Conservation (phyloP, 1,140 invertebrate genomes). For the Panagrolaimus sp. region DNA sequence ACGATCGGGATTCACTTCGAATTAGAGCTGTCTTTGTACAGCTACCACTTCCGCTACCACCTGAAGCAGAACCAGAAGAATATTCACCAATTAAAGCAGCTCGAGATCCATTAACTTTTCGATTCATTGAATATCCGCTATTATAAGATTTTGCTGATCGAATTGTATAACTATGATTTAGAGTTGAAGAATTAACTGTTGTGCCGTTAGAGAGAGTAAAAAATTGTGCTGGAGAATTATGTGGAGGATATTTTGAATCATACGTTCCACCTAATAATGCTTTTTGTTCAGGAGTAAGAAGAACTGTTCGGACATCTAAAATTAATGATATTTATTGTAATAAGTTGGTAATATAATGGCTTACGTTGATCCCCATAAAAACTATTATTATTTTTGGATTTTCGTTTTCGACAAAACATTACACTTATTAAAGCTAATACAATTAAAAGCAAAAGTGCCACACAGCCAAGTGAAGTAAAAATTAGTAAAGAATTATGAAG, state of each 20-base stretch:
- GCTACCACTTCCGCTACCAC: background rate
- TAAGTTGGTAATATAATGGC: background rate
- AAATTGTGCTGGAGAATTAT: constrained; percentile 4
- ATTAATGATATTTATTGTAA: background rate
- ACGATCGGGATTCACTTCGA: constrained; percentile 31
- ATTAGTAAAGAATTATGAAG: background rate
- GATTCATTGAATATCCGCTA: constrained; percentile 43
- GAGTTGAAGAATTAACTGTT: background rate
- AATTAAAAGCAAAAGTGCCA: background rate
- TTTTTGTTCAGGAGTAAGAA: constrained; percentile 9
- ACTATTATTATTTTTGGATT: background rate
- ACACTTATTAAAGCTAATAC: background rate
- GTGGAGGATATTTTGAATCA: constrained; percentile 1
- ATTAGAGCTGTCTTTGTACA: constrained; percentile 26
- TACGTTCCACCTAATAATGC: background rate
- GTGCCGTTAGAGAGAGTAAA: constrained; percentile 4
- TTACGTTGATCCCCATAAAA: constrained; percentile 10
- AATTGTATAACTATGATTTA: constrained; percentile 12
- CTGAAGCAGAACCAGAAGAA: constrained; percentile 48
- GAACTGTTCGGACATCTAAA: constrained; percentile 13
- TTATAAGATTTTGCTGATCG: constrained; percentile 42
- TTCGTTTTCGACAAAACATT: constrained; percentile 8
- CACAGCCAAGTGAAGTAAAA: background rate
- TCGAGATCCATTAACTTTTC: constrained; percentile 37
- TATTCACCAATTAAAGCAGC: constrained; percentile 48